phyloP scores from a whole-genome alignment of 2,888 invertebrate genomes.

The Spialia ferax region DNA sequence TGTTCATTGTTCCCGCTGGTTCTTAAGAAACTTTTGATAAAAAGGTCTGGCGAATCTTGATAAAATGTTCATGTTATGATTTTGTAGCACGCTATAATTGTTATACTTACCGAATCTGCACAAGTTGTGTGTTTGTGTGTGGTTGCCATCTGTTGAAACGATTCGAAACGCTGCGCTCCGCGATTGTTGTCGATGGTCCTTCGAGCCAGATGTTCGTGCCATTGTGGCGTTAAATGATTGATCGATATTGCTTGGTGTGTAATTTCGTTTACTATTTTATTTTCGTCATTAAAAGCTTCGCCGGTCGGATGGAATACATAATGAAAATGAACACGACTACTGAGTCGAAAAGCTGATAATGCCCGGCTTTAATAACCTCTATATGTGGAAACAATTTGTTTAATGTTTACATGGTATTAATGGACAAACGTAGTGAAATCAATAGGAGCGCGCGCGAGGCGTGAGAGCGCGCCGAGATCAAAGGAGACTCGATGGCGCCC shows the following conservation, averaged over 20 bases:
- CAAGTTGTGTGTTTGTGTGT: slow-evolving; percentile 21
- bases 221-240: slow-evolving; percentile 26
- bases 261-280: neutral
- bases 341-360: slow-evolving; percentile 10
- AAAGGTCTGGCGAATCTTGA: slow-evolving; percentile 32
- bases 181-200: slow-evolving; percentile 39
- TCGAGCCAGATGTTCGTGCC: slow-evolving; percentile 41
- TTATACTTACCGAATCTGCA: neutral
- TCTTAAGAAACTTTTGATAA: slow-evolving; percentile 40
- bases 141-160: slow-evolving; percentile 41
- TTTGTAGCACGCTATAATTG: slow-evolving; percentile 1
- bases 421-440: slow-evolving; percentile 55
- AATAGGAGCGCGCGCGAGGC: slow-evolving; percentile 53
- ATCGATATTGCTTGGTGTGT: slow-evolving; percentile 7
- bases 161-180: slow-evolving; percentile 37
- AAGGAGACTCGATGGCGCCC: slow-evolving; percentile 51
- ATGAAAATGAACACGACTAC: slow-evolving; percentile 15
- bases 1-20: slow-evolving; percentile 37
- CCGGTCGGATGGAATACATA: slow-evolving; percentile 11
- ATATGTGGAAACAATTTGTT: slow-evolving; percentile 44
- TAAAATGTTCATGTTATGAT: slow-evolving; percentile 35
- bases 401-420: slow-evolving; percentile 49
- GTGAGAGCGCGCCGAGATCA: slow-evolving; percentile 57
- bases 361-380: slow-evolving; percentile 38
- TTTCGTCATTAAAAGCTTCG: slow-evolving; percentile 6